Evolutionary conservation across 2,113 vertebrate genomes (phyloP), one percentile per base, ranked within the genome.

Genomic region (Ictalurus furcatus): DNA sequence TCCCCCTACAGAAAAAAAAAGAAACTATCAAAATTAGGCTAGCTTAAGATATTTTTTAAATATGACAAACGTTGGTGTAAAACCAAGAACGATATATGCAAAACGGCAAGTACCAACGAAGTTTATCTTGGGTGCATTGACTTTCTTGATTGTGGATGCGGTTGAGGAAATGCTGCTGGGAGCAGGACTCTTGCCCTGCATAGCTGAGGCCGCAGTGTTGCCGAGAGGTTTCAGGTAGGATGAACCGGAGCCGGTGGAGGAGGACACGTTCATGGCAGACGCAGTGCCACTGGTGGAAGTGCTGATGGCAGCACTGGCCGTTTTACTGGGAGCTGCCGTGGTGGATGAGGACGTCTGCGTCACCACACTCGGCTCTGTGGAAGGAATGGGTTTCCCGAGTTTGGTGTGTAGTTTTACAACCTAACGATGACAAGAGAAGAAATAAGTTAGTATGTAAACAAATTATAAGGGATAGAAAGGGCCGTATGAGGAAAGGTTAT

Each of bases 391-490:
- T 92, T 99, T 99, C 88, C 98, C 98, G 74, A 99, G 97, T 94
- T 99, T 99, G 91, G 98, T 99, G 90, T 99, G 98, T 91, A 99
- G 95, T 93, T 99, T 99, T 86, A 99, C 98, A 88, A 99, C 98
- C 98, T 99, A 83, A 14, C 2, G 28, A 12, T 9, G 19, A 59
- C 2, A 65, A 14, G 3, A 23, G 6, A 23, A 95, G 13, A 17
- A 74, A 44, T 1, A 59, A 52, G 11, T 40, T 86, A 16, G 6
- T 28, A 54, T 7, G 4, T 13, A 61, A 13, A 37, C 28, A 81
- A 81, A 7, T 17, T 48, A 17, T 28, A 48, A 78, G 37, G 13
- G 6, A 54, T 14, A n/a, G 28, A 80, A n/a, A 80, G 30, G 6
- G 5, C 23, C 28, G 21, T 8, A 78, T 23, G 23, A 1, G 40